Evolutionary conservation across 35 echinoderm and acorn worm species (phyloP).

Genomic region (Heliocidaris tuberculata): DNA sequence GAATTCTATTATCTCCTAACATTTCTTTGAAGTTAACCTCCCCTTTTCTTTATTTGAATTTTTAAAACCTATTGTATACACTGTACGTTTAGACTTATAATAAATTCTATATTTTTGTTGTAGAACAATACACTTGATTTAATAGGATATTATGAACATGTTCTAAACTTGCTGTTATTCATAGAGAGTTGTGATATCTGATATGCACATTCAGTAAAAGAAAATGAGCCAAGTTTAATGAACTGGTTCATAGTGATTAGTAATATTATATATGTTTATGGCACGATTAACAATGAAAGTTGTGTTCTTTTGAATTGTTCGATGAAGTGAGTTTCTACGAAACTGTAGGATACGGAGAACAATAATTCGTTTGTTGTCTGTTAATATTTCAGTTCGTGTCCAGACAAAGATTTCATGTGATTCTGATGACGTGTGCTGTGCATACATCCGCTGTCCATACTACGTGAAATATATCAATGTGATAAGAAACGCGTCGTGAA

Average conservation of each 20-base stretch:
- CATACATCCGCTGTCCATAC: neutral
- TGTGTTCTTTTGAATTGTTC: neutral
- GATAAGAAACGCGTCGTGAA: neutral
- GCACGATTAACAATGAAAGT: neutral
- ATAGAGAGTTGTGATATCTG: too few species aligned
- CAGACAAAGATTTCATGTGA: neutral
- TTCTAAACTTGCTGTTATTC: too few species aligned
- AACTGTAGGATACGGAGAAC: constrained; percentile 4
- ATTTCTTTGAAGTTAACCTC: too few species aligned
- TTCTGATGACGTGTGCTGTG: neutral
- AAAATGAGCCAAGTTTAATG: too few species aligned
- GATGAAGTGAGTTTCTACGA: neutral
- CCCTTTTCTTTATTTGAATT: too few species aligned
- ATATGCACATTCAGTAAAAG: too few species aligned
- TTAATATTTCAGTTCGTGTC: neutral
- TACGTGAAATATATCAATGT: neutral
- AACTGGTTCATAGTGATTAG: neutral
- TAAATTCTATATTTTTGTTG: too few species aligned
- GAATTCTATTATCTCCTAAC: too few species aligned
- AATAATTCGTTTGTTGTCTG: neutral
- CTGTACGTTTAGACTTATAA: too few species aligned
- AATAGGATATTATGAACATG: too few species aligned
- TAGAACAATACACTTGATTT: too few species aligned
- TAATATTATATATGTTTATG: neutral
- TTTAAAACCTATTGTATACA: too few species aligned